Percentiles rank a stretch among this genome's conserved stretches.
These are phyloP conservation scores for Heliconius erato DNA, from an alignment of 2,888 invertebrate genomes.

Conservation along the genomic window DNA sequence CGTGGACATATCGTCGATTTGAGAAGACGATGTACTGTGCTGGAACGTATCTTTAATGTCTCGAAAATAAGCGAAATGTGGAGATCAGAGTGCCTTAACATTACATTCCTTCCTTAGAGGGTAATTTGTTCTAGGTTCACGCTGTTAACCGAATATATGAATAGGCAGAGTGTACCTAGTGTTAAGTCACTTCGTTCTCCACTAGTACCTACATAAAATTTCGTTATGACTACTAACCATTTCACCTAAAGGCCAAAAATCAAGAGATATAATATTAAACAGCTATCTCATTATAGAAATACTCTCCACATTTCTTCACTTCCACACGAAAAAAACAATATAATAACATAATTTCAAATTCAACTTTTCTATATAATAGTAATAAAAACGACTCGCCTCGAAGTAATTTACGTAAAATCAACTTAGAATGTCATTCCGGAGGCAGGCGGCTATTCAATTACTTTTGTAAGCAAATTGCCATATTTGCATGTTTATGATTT, in stretches of 20 bases:
- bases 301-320: not conserved
- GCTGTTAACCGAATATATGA: too few species aligned
- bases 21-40: too few species aligned
- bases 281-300: not conserved
- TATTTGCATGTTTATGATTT: slow-evolving; percentile 79
- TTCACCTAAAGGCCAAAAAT: not conserved
- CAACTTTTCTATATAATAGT: slow-evolving; percentile 55
- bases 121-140: too few species aligned
- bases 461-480: slow-evolving; percentile 77
- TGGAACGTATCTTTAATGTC: too few species aligned
- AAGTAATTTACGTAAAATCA: slow-evolving; percentile 76
- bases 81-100: too few species aligned
- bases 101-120: too few species aligned
- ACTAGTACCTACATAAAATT: too few species aligned
- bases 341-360: slow-evolving; percentile 40
- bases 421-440: slow-evolving; percentile 70
- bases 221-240: too few species aligned
- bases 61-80: too few species aligned
- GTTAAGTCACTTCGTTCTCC: too few species aligned
- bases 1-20: too few species aligned
- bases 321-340: not conserved
- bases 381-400: slow-evolving; percentile 56
- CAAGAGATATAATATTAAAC: not conserved
- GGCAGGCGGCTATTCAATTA: slow-evolving; percentile 75
- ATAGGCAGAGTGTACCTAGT: too few species aligned